Evolutionary conservation across 2,797 vertebrate species (phyloP).

Genomic region (Gymnothorax reevesii): DNA sequence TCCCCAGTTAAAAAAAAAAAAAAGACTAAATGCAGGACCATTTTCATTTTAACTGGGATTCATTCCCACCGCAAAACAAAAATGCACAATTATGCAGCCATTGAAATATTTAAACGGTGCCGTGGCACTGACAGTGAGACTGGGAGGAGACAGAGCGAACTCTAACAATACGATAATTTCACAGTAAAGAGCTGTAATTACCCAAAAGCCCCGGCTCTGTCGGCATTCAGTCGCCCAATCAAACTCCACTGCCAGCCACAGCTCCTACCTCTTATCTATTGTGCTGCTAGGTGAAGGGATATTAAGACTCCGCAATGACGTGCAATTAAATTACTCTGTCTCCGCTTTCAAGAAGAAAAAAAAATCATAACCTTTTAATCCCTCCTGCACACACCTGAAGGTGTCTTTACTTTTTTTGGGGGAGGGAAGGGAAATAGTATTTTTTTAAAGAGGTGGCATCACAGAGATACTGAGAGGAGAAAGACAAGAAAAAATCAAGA

Average conservation of each 20-base stretch:
- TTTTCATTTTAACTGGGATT: constrained; percentile 60
- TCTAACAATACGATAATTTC: constrained; percentile 88
- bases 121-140: constrained; percentile 61
- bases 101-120: constrained; percentile 67
- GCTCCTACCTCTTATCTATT: constrained; percentile 83
- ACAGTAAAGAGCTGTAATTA: constrained; percentile 92
- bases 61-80: constrained; percentile 60
- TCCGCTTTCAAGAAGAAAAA: constrained; percentile 70
- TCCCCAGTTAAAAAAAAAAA: constrained; percentile 52
- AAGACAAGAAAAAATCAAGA: background rate
- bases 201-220: constrained; percentile 78
- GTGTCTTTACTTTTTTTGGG: constrained; percentile 48
- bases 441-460: constrained; percentile 2
- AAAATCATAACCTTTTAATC: constrained; percentile 37
- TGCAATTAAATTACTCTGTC: constrained; percentile 93
- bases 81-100: constrained; percentile 67
- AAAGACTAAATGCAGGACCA: constrained; percentile 41
- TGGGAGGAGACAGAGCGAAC: constrained; percentile 59
- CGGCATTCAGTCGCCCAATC: constrained; percentile 77
- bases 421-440: constrained; percentile 30
- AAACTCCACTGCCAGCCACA: constrained; percentile 58
- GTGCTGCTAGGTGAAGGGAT: constrained; percentile 84
- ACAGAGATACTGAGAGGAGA: constrained; percentile 28
- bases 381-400: constrained; percentile 32
- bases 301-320: constrained; percentile 91